phyloP scores from a whole-genome alignment of 2,888 invertebrate genomes.

The Opisthograptis luteolata region DNA sequence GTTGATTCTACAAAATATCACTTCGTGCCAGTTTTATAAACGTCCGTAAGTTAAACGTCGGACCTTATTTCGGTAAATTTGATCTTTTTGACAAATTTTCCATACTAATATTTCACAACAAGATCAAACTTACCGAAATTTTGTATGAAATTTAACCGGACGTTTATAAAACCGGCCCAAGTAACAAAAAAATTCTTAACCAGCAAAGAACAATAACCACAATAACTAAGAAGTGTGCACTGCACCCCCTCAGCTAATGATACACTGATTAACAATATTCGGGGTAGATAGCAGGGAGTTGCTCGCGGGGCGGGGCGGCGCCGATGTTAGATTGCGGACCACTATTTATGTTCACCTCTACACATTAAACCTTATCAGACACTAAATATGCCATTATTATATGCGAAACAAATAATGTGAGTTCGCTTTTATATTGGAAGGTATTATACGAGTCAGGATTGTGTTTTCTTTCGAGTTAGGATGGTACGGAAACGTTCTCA shows the following conservation, averaged over 20 bases:
- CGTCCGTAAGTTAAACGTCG: too few relatives aligned
- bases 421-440: conserved; percentile 57
- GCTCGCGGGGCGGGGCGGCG: conserved; percentile 64
- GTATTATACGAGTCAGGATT: conserved; percentile 71
- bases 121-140: too few relatives aligned
- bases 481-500: too few relatives aligned
- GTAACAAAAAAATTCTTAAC: too few relatives aligned
- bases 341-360: conserved; percentile 78
- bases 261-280: conserved; percentile 84
- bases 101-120: too few relatives aligned
- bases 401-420: conserved; percentile 76
- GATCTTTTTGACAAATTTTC: too few relatives aligned
- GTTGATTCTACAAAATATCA: too few relatives aligned
- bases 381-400: conserved; percentile 83
- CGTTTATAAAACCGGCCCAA: too few relatives aligned
- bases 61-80: too few relatives aligned
- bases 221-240: conserved; percentile 54
- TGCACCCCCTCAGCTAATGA: conserved; percentile 69
- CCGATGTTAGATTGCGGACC: conserved; percentile 77
- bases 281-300: conserved; percentile 81
- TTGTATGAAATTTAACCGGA: too few relatives aligned
- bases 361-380: conserved; percentile 81
- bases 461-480: conserved; percentile 47
- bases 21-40: too few relatives aligned
- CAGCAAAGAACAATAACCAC: too few relatives aligned